phyloP scores from a whole-genome alignment of 2,113 vertebrate genomes.

The Brachyistius frenatus region DNA sequence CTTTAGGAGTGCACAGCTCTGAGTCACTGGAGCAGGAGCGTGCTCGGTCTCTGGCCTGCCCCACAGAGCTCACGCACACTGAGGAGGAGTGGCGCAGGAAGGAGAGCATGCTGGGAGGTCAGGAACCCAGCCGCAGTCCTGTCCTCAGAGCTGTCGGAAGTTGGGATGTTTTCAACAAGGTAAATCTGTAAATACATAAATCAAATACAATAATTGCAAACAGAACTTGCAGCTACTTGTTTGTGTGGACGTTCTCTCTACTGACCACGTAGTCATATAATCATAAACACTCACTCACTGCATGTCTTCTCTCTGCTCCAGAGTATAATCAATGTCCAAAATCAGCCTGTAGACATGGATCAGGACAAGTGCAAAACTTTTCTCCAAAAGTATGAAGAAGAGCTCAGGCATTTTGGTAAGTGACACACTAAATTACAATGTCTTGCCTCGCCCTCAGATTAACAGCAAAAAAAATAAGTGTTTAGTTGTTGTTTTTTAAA shows the following conservation, averaged over 20 bases:
- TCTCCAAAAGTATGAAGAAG: conserved; percentile 92
- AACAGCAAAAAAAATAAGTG: too few species aligned
- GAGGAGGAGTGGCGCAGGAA: conserved; percentile 96
- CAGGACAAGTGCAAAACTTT: conserved; percentile 89
- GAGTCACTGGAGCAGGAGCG: conserved; percentile 94
- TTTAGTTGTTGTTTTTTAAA: too few species aligned
- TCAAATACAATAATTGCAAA: background rate
- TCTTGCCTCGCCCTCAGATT: background rate
- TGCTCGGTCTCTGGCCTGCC: conserved; percentile 87
- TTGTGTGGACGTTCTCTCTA: background rate
- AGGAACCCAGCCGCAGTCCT: conserved; percentile 85
- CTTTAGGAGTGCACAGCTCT: conserved; percentile 92
- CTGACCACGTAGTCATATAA: background rate
- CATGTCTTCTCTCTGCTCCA: conserved; percentile 60
- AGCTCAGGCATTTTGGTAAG: conserved; percentile 96
- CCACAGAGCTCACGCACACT: conserved; percentile 87
- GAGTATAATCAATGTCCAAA: conserved; percentile 95
- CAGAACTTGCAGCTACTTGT: background rate
- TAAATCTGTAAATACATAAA: conserved; percentile 12
- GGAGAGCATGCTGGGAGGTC: conserved; percentile 90
- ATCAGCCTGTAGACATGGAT: conserved; percentile 85
- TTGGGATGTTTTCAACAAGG: conserved; percentile 97
- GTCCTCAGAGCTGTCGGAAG: conserved; percentile 86
- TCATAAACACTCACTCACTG: background rate
- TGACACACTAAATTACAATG: conserved; percentile 5